Base-by-base conservation (phyloP, 37 sponge, comb jelly and placozoan species). In the Agelas oroides region DNA sequence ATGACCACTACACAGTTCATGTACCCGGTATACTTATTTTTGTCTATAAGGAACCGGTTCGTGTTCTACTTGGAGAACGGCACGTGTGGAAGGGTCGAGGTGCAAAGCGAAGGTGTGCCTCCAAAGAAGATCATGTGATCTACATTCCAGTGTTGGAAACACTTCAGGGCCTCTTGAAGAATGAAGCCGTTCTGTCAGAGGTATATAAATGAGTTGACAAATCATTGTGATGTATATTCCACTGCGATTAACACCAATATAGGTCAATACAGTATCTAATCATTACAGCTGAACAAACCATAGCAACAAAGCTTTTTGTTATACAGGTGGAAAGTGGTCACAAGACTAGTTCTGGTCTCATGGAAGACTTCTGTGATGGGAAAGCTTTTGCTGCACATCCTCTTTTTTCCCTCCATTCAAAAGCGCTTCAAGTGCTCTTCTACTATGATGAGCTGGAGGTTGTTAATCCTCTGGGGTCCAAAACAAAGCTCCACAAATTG, bases 281-380 rank as follows among this genome's bases (percentile, higher is more conserved):
- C 8, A 18, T 5, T 54, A 75, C 25, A 75, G n/a, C n/a, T n/a
- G n/a, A n/a, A 13, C 14, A 13, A 24, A 52, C 53, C 53, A 24
- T 75, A 55, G 3, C 16, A 23, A 75, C 5, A 24, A 19, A 24
- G n/a, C 11, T 11, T 12, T 52, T 12, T 16, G 53, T 27, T 53
- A 53, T 77, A 21, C 21, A 79, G 80, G 69, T 79, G 24, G 58
- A 39, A 25, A 65, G 34, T 23, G 80, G 69, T 12, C 80, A 79
- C 36, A 34, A 13, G 24, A 33, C 69, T 33, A 16, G 30, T 2
- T 24, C 28, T 32, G 69, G 66, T 55, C 8, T 79, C 15, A 24
- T 79, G 5, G 16, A 41, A 34, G 80, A 79, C 54, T 65, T 53
- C 30, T 79, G 80, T 65, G 80, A 79, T 79, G 80, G 80, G 14